phyloP scores from a whole-genome alignment of 2,888 invertebrate species.

The Schrankia costaestrigalis region DNA sequence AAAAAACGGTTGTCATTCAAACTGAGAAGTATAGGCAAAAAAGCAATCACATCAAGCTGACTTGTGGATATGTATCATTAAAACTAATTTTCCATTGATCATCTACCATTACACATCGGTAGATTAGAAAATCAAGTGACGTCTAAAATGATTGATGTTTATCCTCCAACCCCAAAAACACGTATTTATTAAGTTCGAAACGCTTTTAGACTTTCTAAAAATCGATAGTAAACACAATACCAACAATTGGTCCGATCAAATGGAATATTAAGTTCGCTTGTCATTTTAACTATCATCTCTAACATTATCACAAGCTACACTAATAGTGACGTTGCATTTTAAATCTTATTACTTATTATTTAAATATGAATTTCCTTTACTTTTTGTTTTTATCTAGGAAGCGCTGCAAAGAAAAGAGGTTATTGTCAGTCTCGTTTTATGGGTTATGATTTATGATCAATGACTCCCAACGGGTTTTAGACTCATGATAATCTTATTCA shows the following conservation, averaged over 20 bases:
- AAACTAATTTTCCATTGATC: slow-evolving; percentile 58
- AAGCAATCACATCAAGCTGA: slow-evolving; percentile 39
- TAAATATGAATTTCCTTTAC: too few species aligned
- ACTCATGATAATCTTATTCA: slow-evolving; percentile 77
- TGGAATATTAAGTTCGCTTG: slow-evolving; percentile 79
- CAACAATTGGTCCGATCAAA: slow-evolving; percentile 79
- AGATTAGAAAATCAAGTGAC: slow-evolving; percentile 60
- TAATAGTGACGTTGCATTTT: slow-evolving; percentile 22
- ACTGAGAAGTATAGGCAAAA: slow-evolving; percentile 33
- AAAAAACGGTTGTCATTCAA: slow-evolving; percentile 35
- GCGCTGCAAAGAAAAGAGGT: slow-evolving; percentile 64
- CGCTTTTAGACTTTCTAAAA: slow-evolving; percentile 65
- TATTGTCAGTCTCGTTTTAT: slow-evolving; percentile 78
- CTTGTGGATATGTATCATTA: slow-evolving; percentile 42
- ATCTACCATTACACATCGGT: slow-evolving; percentile 57
- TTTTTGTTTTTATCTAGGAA: slow-evolving; percentile 54
- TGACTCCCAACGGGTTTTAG: slow-evolving; percentile 79
- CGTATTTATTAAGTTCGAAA: slow-evolving; percentile 50
- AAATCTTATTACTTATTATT: slow-evolving; percentile 14
- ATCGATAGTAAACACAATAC: slow-evolving; percentile 72
- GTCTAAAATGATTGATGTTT: slow-evolving; percentile 67
- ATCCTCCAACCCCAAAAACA: slow-evolving; percentile 59
- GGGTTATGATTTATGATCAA: slow-evolving; percentile 80
- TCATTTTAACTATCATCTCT: slow-evolving; percentile 74
- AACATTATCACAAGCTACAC: slow-evolving; percentile 42